Evolutionary conservation across 2,797 vertebrate species (phyloP).

Genomic region (Cetoscarus ocellatus): DNA sequence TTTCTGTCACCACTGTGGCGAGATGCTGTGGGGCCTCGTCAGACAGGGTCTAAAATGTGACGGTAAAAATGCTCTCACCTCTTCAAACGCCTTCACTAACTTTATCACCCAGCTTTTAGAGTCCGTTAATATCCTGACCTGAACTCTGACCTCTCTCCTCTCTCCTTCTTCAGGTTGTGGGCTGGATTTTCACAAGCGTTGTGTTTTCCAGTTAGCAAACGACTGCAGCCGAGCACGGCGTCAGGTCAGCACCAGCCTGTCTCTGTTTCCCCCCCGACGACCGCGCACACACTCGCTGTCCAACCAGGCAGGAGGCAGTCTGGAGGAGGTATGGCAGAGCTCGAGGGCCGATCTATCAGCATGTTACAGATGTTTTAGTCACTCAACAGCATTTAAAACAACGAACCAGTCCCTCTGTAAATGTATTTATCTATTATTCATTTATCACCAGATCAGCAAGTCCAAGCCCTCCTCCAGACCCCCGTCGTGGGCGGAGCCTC

Average conservation of each 20-base stretch:
- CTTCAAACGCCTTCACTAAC: not conserved
- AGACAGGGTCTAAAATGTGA: constrained; percentile 85
- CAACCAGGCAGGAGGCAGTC: constrained; percentile 79
- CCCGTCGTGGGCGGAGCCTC: constrained; percentile 77
- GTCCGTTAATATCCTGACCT: not conserved
- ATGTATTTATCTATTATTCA: accelerated
- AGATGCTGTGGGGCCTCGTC: constrained; percentile 86
- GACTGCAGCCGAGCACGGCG: constrained; percentile 88
- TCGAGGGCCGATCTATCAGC: too few species aligned
- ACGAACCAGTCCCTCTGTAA: not conserved
- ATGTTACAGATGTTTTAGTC: too few species aligned
- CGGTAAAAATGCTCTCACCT: constrained; percentile 53
- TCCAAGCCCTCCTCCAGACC: constrained; percentile 74
- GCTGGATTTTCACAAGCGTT: constrained; percentile 93
- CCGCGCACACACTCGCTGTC: constrained; percentile 71
- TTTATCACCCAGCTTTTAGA: not conserved
- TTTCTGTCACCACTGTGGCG: constrained; percentile 86
- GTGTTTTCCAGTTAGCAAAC: constrained; percentile 87
- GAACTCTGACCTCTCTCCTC: not conserved
- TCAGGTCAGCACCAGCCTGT: constrained; percentile 84
- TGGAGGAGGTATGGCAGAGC: constrained; percentile 77
- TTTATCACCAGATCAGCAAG: constrained; percentile 77
- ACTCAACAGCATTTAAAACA: not conserved
- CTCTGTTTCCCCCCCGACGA: constrained; percentile 77
- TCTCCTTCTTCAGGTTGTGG: constrained; percentile 85